Conservation (phyloP, 2,888 invertebrate genomes). For the Lydus trimaculatus region DNA sequence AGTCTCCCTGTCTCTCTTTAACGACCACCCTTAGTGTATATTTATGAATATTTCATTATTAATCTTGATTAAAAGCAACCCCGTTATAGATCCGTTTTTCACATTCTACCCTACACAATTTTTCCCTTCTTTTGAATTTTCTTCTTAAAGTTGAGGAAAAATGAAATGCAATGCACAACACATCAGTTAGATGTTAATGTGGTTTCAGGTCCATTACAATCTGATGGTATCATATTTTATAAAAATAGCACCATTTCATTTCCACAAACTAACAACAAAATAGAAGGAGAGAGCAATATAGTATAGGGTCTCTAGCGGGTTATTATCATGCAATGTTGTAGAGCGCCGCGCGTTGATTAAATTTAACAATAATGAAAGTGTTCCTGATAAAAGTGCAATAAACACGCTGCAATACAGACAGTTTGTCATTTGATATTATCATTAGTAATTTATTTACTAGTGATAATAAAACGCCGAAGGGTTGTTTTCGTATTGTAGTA, state of each 20-base stretch:
- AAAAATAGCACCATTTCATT: constrained; percentile 34
- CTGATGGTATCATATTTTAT: constrained; percentile 35
- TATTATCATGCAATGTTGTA: constrained; percentile 34
- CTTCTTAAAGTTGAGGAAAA: constrained; percentile 1
- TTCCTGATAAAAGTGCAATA: constrained; percentile 22
- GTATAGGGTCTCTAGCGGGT: constrained; percentile 27
- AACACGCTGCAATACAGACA: neutral
- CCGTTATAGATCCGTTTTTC: too few relatives aligned
- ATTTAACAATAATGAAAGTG: constrained; percentile 34
- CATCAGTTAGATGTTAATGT: constrained; percentile 32
- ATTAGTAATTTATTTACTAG: neutral
- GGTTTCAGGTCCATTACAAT: constrained; percentile 35
- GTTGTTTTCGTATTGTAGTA: neutral
- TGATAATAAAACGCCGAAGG: neutral
- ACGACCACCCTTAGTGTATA: constrained; percentile 10
- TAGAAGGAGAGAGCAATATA: too few relatives aligned
- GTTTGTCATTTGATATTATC: constrained; percentile 7
- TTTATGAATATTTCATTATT: constrained; percentile 30
- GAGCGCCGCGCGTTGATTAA: constrained; percentile 38
- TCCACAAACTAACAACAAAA: constrained; percentile 29
- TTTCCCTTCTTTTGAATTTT: neutral
- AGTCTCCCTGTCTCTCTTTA: neutral
- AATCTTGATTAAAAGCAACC: constrained; percentile 28
- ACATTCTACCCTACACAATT: neutral
- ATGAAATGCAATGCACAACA: constrained; percentile 20